These are phyloP conservation scores for Apamea crenata DNA, from an alignment of 2,888 invertebrate genomes.

Conservation along the genomic window DNA sequence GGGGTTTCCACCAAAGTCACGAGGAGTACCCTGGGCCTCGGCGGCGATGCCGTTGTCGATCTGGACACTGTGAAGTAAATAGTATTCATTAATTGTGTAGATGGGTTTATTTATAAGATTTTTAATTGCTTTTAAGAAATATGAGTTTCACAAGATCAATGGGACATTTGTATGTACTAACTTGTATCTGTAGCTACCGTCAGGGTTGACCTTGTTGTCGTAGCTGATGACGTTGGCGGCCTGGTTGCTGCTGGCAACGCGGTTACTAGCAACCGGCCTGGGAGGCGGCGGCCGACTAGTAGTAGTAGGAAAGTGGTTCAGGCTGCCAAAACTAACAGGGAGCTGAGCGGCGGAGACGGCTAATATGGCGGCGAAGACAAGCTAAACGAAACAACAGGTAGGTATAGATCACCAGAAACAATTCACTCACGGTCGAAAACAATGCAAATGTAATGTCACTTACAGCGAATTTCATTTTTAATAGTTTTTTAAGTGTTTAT, in stretches of 20 bases:
- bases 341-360: slow-evolving; percentile 80
- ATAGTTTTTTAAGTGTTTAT: too few species aligned
- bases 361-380: slow-evolving; percentile 77
- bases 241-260: slow-evolving; percentile 70
- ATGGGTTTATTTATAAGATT: too few species aligned
- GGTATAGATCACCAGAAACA: neutral
- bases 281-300: slow-evolving; percentile 49
- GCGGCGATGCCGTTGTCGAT: slow-evolving; percentile 92
- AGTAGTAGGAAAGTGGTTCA: slow-evolving; percentile 24
- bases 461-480: slow-evolving; percentile 81
- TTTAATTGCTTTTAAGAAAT: neutral
- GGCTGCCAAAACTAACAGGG: slow-evolving; percentile 30
- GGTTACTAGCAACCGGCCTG: slow-evolving; percentile 48
- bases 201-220: slow-evolving; percentile 82
- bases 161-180: slow-evolving; percentile 71
- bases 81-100: too few species aligned
- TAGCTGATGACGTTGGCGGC: slow-evolving; percentile 79
- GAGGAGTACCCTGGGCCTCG: slow-evolving; percentile 90
- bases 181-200: slow-evolving; percentile 88
- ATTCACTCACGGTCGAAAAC: slow-evolving; percentile 7
- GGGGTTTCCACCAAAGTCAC: slow-evolving; percentile 87
- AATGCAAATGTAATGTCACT: slow-evolving; percentile 69
- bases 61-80: slow-evolving; percentile 85
- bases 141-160: neutral
- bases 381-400: slow-evolving; percentile 65